Conservation (phyloP, 1,140 invertebrate species). For the Caerostris extrusa region DNA sequence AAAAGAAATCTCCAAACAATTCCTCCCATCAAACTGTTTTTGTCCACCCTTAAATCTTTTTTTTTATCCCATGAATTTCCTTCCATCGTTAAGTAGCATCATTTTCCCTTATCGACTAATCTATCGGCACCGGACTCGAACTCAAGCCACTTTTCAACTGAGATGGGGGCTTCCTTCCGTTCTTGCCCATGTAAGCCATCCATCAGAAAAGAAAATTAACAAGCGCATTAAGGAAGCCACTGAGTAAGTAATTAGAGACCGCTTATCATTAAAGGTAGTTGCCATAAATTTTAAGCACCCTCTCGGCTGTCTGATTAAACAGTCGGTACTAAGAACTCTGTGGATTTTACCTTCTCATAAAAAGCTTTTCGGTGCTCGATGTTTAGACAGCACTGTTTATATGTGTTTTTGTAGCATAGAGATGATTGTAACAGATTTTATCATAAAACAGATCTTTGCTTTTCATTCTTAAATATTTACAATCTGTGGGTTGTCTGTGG, state of each 20-base stretch:
- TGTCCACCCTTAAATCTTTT: background rate
- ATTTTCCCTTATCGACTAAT: conserved; percentile 24
- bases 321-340: conserved; percentile 23
- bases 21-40: background rate
- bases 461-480: too few species aligned
- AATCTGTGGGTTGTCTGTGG: too few species aligned
- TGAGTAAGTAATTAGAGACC: conserved; percentile 71
- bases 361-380: too few species aligned
- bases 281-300: conserved; percentile 59
- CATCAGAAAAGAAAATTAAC: conserved; percentile 72
- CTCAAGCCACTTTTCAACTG: background rate
- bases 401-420: too few species aligned
- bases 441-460: too few species aligned
- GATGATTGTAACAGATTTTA: too few species aligned
- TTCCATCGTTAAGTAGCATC: conserved; percentile 11
- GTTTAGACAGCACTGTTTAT: too few species aligned
- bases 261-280: conserved; percentile 64
- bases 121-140: background rate
- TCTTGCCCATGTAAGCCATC: background rate
- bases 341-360: too few species aligned
- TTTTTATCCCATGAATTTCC: background rate
- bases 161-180: background rate
- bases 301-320: background rate
- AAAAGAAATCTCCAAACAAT: background rate
- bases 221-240: conserved; percentile 69